Percentiles rank a stretch among this genome's conserved stretches.
phyloP scores from a whole-genome alignment of 2,888 invertebrate genomes.

The Aphodius granarius region DNA sequence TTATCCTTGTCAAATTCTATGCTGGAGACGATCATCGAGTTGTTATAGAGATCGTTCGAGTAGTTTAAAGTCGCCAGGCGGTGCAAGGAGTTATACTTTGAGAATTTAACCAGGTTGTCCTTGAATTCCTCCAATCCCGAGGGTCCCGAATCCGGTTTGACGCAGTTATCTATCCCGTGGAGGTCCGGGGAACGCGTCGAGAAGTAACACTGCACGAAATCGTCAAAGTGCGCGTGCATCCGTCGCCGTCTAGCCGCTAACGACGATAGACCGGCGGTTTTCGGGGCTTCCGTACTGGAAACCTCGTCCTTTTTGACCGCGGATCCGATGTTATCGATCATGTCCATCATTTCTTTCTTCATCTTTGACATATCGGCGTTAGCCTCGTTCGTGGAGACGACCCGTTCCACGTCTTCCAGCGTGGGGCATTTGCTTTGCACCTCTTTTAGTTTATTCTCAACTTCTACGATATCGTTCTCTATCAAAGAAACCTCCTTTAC shows the following conservation, averaged over 20 bases:
- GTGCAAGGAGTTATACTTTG: conserved; percentile 74
- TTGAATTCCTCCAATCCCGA: conserved; percentile 75
- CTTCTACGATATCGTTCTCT: conserved; percentile 71
- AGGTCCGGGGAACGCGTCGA: conserved; percentile 73
- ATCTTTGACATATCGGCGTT: conserved; percentile 57
- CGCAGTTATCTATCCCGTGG: conserved; percentile 58
- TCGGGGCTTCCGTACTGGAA: conserved; percentile 25
- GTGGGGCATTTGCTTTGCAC: conserved; percentile 62
- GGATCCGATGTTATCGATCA: conserved; percentile 60
- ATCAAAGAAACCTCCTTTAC: conserved; percentile 73
- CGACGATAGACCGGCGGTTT: conserved; percentile 48
- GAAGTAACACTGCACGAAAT: conserved; percentile 87
- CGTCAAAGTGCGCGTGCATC: conserved; percentile 85
- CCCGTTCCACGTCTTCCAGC: conserved; percentile 58
- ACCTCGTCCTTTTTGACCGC: conserved; percentile 45
- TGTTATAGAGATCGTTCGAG: conserved; percentile 85
- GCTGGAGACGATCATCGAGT: conserved; percentile 84
- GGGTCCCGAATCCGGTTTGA: conserved; percentile 36
- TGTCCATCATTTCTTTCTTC: conserved; percentile 59
- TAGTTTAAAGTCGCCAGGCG: conserved; percentile 87
- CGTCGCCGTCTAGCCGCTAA: conserved; percentile 71
- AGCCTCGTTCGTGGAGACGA: conserved; percentile 53
- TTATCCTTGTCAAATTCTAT: conserved; percentile 96
- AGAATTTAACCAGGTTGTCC: conserved; percentile 84
- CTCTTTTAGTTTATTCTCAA: conserved; percentile 65